Evolutionary conservation across 2,888 invertebrate species (phyloP).

Genomic region (Drosophila paranaensis): DNA sequence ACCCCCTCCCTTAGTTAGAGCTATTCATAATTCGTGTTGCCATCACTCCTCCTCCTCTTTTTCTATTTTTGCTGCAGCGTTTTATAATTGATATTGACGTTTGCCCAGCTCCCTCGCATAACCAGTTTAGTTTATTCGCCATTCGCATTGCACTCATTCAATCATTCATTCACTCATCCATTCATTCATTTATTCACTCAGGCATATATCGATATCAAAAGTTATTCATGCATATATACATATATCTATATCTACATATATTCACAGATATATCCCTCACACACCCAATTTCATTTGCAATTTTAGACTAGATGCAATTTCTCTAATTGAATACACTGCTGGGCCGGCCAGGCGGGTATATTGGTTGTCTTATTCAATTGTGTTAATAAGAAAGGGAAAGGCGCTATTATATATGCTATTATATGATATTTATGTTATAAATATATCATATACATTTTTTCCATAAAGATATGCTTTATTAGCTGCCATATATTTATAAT

Average conservation of each 20-base stretch:
- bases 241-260: too few relatives aligned
- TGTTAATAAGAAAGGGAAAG: too few relatives aligned
- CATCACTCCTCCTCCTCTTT: neutral
- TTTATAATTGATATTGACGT: constrained; percentile 59
- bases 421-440: too few relatives aligned
- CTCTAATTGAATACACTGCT: constrained; percentile 1
- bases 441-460: too few relatives aligned
- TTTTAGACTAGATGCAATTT: neutral
- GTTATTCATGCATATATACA: neutral
- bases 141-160: constrained; percentile 4
- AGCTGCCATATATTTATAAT: too few relatives aligned
- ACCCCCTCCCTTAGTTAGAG: neutral
- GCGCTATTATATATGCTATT: too few relatives aligned
- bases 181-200: neutral
- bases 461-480: too few relatives aligned
- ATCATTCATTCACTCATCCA: neutral
- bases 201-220: neutral
- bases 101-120: constrained; percentile 38
- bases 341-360: neutral
- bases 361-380: too few relatives aligned
- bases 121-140: constrained; percentile 14
- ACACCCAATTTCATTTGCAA: neutral
- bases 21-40: constrained; percentile 53
- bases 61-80: neutral
- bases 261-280: neutral